phyloP scores from a whole-genome alignment of 2,888 invertebrate genomes.

The Chironomus tentans region DNA sequence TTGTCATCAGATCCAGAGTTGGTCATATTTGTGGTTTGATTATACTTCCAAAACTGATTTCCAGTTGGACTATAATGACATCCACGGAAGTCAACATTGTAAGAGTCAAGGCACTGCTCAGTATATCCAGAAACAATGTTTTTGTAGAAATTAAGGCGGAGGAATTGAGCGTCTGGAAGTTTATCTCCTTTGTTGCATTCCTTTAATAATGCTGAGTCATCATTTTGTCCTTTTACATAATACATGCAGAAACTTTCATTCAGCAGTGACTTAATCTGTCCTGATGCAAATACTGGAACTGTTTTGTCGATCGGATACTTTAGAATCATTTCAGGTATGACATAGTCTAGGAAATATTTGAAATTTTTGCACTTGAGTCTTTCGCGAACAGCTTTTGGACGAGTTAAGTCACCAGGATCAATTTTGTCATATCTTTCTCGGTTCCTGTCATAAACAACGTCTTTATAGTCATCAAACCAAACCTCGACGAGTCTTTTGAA shows the following conservation, averaged over 20 bases:
- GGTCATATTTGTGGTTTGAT: conserved; percentile 34
- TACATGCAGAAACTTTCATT: conserved; percentile 63
- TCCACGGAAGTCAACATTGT: conserved; percentile 47
- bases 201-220: conserved; percentile 36
- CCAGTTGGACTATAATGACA: conserved; percentile 81
- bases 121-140: conserved; percentile 44
- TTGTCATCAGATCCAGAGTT: not conserved
- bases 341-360: conserved; percentile 86
- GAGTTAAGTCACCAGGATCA: conserved; percentile 69
- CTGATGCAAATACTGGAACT: conserved; percentile 67
- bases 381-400: conserved; percentile 66
- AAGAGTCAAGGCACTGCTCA: conserved; percentile 65
- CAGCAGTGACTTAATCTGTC: conserved; percentile 52
- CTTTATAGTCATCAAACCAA: conserved; percentile 31
- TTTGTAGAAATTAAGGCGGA: conserved; percentile 33
- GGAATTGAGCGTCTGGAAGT: conserved; percentile 35
- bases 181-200: conserved; percentile 32
- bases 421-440: conserved; percentile 59
- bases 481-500: conserved; percentile 7
- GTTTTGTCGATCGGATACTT: conserved; percentile 76
- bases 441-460: conserved; percentile 69
- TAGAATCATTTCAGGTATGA: conserved; percentile 80
- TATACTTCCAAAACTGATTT: conserved; percentile 86
- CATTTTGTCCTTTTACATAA: conserved; percentile 36
- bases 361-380: conserved; percentile 80